A percentile compares a stretch with the other conserved stretches of the same genome.
phyloP scores from a whole-genome alignment of 2,797 vertebrate genomes.

The Euthynnus affinis region DNA sequence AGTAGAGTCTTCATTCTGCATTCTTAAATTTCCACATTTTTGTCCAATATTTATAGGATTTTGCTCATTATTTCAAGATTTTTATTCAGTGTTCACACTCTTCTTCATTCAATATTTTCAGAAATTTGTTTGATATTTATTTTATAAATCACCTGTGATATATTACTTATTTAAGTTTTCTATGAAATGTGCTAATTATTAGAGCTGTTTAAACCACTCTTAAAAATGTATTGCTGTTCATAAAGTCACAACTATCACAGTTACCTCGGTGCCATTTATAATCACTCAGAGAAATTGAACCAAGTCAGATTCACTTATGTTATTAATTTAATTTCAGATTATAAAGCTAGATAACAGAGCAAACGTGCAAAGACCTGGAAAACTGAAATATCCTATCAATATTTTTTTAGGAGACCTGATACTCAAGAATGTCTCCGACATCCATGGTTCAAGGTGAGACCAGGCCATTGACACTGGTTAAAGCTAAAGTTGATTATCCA shows the following conservation, averaged over 20 bases:
- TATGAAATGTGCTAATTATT: not conserved
- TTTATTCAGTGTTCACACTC: not conserved
- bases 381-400: conserved; percentile 28
- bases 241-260: not conserved
- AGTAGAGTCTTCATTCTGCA: not conserved
- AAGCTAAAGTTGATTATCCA: not conserved
- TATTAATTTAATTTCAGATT: not conserved
- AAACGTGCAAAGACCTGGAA: not conserved
- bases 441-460: conserved; percentile 97
- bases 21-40: not conserved
- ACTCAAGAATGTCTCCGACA: conserved; percentile 94
- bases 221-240: not conserved
- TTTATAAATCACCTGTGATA: not conserved
- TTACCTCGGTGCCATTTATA: not conserved
- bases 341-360: not conserved
- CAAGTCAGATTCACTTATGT: not conserved
- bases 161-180: not conserved
- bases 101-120: not conserved
- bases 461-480: not conserved
- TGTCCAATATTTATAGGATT: not conserved
- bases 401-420: conserved; percentile 92
- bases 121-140: not conserved
- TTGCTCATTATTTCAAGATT: not conserved
- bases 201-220: not conserved
- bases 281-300: not conserved